Percentiles rank a stretch among this genome's conserved stretches.
Conservation (phyloP, 2,888 invertebrate genomes). For the Nemoura dubitans region DNA sequence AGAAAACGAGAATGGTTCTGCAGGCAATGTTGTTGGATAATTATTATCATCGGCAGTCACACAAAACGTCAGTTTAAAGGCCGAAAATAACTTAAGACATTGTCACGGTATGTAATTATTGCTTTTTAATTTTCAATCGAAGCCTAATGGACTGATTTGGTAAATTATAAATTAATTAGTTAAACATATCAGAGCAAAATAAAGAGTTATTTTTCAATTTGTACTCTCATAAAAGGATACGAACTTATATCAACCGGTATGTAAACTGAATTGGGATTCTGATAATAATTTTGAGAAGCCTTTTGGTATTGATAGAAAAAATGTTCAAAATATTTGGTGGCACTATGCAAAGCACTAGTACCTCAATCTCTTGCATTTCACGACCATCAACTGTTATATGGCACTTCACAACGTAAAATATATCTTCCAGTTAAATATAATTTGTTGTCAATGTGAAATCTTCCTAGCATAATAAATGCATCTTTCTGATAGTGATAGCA, state of each 20-base stretch:
- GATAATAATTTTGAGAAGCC: not conserved
- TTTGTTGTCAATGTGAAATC: not conserved
- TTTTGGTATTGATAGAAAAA: not conserved
- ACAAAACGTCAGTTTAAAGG: not conserved
- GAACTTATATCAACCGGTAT: not conserved
- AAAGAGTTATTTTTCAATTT: not conserved
- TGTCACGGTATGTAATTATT: not conserved
- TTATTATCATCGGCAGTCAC: not conserved
- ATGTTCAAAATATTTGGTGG: not conserved
- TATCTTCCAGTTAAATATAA: not conserved
- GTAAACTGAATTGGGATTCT: not conserved
- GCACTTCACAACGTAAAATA: not conserved
- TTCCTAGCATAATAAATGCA: slow-evolving; percentile 3
- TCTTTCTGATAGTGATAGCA: not conserved
- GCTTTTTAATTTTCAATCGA: not conserved
- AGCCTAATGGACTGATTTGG: slow-evolving; percentile 9
- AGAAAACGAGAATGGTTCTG: not conserved
- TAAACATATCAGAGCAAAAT: not conserved
- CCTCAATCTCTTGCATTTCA: not conserved
- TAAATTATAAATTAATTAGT: not conserved
- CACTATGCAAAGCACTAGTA: not conserved
- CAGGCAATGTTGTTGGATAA: too few relatives aligned
- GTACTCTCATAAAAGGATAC: not conserved
- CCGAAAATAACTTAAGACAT: not conserved
- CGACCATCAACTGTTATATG: not conserved